A percentile compares a stretch with the other conserved stretches of the same genome.
Evolutionary conservation across 2,888 invertebrate genomes (phyloP).

Genomic region (Standfussiana lucernea): DNA sequence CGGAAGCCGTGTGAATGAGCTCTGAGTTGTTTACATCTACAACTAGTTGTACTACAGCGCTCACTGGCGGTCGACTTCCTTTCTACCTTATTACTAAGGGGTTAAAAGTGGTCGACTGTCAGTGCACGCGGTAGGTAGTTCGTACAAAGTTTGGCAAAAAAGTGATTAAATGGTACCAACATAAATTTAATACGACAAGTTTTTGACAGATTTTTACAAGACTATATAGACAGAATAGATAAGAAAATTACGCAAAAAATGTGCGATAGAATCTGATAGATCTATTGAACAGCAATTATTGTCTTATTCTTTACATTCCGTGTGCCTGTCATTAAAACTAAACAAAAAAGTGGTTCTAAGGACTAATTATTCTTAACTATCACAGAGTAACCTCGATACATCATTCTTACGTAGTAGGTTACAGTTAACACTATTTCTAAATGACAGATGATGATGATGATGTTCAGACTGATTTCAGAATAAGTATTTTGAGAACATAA

Average conservation of each 20-base stretch:
- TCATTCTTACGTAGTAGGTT: not conserved
- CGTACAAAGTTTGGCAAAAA: no score
- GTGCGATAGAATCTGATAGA: not conserved
- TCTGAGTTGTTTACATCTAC: not conserved
- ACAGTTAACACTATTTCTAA: not conserved
- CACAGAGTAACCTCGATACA: slow-evolving; percentile 57
- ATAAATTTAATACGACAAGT: not conserved
- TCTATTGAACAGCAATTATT: not conserved
- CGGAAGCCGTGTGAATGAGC: no score
- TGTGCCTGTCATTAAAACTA: not conserved
- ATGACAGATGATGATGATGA: no score
- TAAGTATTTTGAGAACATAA: not conserved
- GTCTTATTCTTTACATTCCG: not conserved
- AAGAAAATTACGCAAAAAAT: not conserved
- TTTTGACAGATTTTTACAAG: not conserved
- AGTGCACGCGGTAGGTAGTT: no score
- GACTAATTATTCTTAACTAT: slow-evolving; percentile 52
- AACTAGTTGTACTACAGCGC: not conserved
- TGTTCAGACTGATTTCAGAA: not conserved
- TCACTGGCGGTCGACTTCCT: no score
- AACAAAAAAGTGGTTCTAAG: not conserved
- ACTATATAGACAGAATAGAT: no score
- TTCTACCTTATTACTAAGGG: no score
- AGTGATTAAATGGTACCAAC: no score
- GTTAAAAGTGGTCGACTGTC: no score